A percentile compares a stretch with the other conserved stretches of the same genome.
phyloP scores from a whole-genome alignment of 2,113 vertebrate species.

The Onychostruthus taczanowskii region DNA sequence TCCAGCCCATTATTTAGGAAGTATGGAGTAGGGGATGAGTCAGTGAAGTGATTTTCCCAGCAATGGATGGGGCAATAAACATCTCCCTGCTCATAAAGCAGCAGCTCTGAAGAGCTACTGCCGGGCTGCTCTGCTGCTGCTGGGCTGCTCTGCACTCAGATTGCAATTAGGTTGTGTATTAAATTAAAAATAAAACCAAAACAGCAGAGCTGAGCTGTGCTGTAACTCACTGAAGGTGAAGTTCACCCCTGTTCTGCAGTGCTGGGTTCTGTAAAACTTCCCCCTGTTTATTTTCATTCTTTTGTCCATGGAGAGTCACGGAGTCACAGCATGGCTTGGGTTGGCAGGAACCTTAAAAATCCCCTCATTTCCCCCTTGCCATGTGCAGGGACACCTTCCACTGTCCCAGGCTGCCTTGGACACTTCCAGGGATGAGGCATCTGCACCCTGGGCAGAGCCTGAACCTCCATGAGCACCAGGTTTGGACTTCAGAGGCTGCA shows the following conservation, averaged over 20 bases:
- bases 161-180: slow-evolving; percentile 37
- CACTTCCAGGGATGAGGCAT: not conserved
- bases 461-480: not conserved
- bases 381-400: not conserved
- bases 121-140: not conserved
- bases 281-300: rapidly evolving
- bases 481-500: not conserved
- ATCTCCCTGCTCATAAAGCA: slow-evolving; percentile 52
- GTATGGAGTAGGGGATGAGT: slow-evolving; percentile 4
- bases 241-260: not conserved
- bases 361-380: not conserved
- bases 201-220: not conserved
- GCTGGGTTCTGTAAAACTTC: not conserved
- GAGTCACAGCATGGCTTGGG: not conserved
- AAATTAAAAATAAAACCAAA: not conserved
- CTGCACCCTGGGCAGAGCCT: not conserved
- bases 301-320: rapidly evolving
- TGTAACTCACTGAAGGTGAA: slow-evolving; percentile 33
- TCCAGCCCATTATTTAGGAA: slow-evolving; percentile 12
- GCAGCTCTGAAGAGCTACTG: slow-evolving; percentile 1
- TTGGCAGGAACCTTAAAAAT: not conserved
- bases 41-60: slow-evolving; percentile 37
- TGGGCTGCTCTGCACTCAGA: not conserved
- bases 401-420: not conserved
- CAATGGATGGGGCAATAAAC: slow-evolving; percentile 52